Base-by-base conservation (phyloP, 2,888 invertebrate genomes). In the Oxyscelio sp. region DNA sequence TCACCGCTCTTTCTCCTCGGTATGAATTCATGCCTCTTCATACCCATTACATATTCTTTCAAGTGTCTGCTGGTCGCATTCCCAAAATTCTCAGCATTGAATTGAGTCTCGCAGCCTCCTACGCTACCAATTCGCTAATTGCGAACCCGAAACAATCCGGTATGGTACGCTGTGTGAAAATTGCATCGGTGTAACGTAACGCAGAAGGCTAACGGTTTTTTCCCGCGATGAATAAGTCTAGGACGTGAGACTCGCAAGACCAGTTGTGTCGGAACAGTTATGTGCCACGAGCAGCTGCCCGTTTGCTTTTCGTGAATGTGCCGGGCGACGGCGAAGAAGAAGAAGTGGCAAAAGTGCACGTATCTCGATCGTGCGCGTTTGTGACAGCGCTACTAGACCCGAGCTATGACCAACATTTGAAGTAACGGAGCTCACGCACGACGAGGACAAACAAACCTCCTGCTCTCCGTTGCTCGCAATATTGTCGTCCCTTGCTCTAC, bases 191-290 rank as follows among this genome's bases (percentile, higher is more conserved):
- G 91, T 89, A 92, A 90, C 92, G 91, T 91, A 92, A 91, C 78
- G 87, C 89, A 88, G 89, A 87, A 87, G 86, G 78, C 80, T 93
- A 93, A 93, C 93, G 93, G 93, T 87, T 90, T 90, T 92, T 92
- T 92, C 88, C 66, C 81, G 59, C 87, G 90, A 90, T 90, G 90
- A 90, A 91, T 88, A 70, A 90, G 90, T 90, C 90, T 91, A 90
- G 92, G 90, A 91, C 90, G 89, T 87, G 89, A 77, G 89, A 86
- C 88, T 88, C 66, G 88, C 83, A 79, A 87, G 84, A 88, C 83
- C 86, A 86, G 87, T 70, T 63, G 75, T 31, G 48, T 85, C 65
- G 87, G 85, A 89, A 90, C 90, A 90, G 90, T 91, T 90, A 90
- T 15, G 65, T 79, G 50, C 61, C 27, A 34, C 58, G 43, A 65